Percentiles rank a stretch among this genome's conserved stretches.
phyloP scores from a whole-genome alignment of 2,113 vertebrate species.

The Dicentrarchus labrax region DNA sequence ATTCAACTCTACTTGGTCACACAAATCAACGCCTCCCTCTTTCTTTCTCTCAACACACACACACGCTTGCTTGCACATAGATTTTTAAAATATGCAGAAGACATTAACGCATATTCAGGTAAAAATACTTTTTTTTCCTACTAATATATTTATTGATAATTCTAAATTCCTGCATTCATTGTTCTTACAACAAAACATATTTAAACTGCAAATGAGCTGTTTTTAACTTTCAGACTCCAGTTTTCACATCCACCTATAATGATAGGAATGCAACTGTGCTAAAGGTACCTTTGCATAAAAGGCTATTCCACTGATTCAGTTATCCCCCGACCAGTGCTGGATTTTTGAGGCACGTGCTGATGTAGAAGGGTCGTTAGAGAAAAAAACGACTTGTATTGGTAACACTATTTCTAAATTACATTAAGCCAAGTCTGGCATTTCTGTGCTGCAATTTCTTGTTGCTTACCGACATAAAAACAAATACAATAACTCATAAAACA shows the following conservation, averaged over 20 bases:
- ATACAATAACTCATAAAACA: background rate
- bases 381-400: background rate
- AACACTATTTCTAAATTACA: background rate
- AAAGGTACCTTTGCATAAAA: background rate
- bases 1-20: conserved; percentile 92
- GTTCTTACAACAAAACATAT: background rate
- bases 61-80: background rate
- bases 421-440: background rate
- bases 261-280: background rate
- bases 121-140: background rate
- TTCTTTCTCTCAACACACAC: conserved; percentile 13
- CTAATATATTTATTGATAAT: background rate
- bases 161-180: background rate
- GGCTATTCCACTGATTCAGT: too few species aligned
- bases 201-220: background rate
- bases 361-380: too few species aligned
- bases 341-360: too few species aligned
- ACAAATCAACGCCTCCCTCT: conserved; percentile 90
- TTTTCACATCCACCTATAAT: background rate
- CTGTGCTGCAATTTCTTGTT: background rate
- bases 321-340: background rate
- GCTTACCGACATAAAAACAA: background rate
- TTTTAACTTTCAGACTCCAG: background rate
- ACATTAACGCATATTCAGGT: background rate
- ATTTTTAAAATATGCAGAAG: background rate